These are phyloP conservation scores for Suricata suricatta DNA, from an alignment of 2,113 vertebrate genomes.

Conservation along the genomic window DNA sequence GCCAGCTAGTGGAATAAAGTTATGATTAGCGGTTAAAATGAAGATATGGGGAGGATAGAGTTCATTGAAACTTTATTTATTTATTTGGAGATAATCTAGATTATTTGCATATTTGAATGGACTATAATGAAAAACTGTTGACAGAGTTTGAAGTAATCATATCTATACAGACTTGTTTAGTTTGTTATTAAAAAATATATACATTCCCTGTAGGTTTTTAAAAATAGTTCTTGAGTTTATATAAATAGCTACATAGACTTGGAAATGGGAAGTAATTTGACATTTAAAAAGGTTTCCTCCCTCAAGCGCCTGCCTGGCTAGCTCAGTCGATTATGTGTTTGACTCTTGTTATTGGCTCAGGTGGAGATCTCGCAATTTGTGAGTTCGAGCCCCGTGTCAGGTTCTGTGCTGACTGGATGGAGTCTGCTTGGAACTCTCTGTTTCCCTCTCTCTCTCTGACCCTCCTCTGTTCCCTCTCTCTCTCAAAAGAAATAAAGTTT, in stretches of 20 bases:
- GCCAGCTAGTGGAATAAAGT: neutral
- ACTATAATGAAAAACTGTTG: neutral
- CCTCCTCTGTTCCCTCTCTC: no score
- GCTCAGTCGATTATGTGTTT: neutral
- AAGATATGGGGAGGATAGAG: neutral
- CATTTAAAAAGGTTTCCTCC: constrained; percentile 36
- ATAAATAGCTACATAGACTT: constrained; percentile 17
- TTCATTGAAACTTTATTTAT: constrained; percentile 21
- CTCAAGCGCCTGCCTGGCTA: neutral
- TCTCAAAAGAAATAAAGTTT: neutral
- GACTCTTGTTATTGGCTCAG: neutral
- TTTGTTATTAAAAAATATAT: neutral
- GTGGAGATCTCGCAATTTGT: neutral
- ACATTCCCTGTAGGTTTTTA: neutral
- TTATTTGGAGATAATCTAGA: constrained; percentile 22
- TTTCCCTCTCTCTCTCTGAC: no score
- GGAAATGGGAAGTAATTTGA: constrained; percentile 10
- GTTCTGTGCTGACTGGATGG: no score
- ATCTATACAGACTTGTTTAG: constrained; percentile 15
- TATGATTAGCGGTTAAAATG: constrained; percentile 45
- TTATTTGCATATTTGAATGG: constrained; percentile 46
- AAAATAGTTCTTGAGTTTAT: constrained; percentile 36
- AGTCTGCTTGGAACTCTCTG: no score
- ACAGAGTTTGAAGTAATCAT: neutral
- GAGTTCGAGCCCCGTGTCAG: neutral